A percentile compares a stretch with the other conserved stretches of the same genome.
Conservation (phyloP, 2,888 invertebrate species). For the Oligia fasciuncula region DNA sequence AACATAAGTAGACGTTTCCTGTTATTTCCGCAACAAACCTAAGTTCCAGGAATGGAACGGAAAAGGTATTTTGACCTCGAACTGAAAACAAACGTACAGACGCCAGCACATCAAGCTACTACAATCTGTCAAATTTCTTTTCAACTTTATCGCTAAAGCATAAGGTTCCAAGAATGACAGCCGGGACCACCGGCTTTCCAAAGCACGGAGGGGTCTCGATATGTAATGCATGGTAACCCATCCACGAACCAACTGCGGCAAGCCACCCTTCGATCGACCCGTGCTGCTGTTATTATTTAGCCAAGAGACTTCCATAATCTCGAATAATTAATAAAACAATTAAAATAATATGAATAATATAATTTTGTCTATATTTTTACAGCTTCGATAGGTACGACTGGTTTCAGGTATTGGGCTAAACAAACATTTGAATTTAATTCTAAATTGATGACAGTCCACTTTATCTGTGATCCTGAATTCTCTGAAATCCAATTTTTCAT, state of each 20-base stretch:
- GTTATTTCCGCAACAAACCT: background rate
- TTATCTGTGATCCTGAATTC: conserved; percentile 3
- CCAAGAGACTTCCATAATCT: too few species aligned
- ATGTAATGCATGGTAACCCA: background rate
- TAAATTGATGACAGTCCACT: background rate
- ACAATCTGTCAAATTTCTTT: too few species aligned
- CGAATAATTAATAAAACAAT: too few species aligned
- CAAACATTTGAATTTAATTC: background rate
- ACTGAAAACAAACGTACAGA: background rate
- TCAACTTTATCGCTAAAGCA: too few species aligned
- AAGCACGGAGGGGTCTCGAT: background rate
- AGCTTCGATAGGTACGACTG: background rate
- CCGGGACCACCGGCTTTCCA: background rate
- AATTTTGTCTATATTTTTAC: background rate
- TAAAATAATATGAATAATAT: too few species aligned
- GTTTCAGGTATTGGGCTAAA: background rate
- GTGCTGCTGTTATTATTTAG: background rate
- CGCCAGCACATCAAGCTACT: too few species aligned
- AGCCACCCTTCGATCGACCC: background rate
- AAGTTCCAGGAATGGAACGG: background rate
- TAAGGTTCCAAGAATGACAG: background rate
- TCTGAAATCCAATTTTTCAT: conserved; percentile 1
- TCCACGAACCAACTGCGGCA: background rate
- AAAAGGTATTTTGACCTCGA: background rate
- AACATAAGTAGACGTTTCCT: background rate